Evolutionary conservation across 2,888 invertebrate genomes (phyloP).

Genomic region (Erebia epiphron): DNA sequence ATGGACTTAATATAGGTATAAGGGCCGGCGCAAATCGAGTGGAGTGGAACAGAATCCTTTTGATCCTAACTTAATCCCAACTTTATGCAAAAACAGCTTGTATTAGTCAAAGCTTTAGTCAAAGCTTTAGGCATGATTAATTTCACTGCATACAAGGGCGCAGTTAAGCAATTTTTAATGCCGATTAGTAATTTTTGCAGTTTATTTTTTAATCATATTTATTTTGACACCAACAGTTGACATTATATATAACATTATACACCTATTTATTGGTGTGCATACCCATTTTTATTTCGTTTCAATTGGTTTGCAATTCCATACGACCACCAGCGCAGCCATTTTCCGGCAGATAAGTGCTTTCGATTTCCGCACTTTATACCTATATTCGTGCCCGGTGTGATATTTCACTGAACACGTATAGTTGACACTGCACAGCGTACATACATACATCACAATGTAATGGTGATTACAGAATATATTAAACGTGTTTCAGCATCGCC

Average conservation of each 20-base stretch:
- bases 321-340: constrained; percentile 33
- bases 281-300: constrained; percentile 27
- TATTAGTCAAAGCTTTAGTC: no score
- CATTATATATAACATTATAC: background rate
- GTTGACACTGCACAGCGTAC: constrained; percentile 3
- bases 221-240: no score
- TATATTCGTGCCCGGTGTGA: constrained; percentile 30
- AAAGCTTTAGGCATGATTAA: no score
- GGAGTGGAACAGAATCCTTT: no score
- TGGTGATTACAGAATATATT: no score
- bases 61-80: no score
- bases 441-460: background rate
- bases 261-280: constrained; percentile 1
- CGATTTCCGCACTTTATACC: constrained; percentile 38
- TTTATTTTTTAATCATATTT: background rate
- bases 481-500: no score
- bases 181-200: background rate
- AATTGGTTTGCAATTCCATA: constrained; percentile 33
- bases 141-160: no score
- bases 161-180: no score
- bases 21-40: no score
- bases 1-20: no score
- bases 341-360: constrained; percentile 39
- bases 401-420: constrained; percentile 18
- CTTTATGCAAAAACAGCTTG: no score